Evolutionary conservation across 1,140 invertebrate species (phyloP), one percentile per base, ranked within the genome.

Genomic region (Diorhabda carinulata): DNA sequence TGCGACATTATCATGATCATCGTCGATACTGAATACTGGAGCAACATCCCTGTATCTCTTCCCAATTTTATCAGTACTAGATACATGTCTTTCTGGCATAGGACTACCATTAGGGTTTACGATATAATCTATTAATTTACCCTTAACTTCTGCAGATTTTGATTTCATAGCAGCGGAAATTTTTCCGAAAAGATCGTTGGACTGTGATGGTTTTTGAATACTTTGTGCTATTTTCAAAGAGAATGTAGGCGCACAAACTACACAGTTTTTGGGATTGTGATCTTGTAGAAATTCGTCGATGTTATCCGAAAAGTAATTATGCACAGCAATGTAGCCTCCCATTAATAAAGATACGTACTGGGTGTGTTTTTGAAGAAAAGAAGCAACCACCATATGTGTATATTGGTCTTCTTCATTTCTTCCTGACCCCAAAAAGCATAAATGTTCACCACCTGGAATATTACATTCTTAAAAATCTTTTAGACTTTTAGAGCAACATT

Each of bases 331-430:
- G 85, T 97, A 99, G 7, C 97, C 97, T 70, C 95, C 96, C 73
- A 91, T 90, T 6, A 98, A 87, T 82, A 98, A 88, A 67, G 94
- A 96, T 43, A 99, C 93, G 82, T 95, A 97, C 72, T 92, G 89
- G 0, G 92, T 94, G 78, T 96, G 93, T 80, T 94, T 93, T 82
- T 98, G 96, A 52, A 99, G 85, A 83, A 99, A 99, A 68, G 95
- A 95, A 5, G 97, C 95, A 6, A 99, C 93, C 43, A 98, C 96
- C 98, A 99, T 99, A 78, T 98, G 92, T 3, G 97, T 95, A 81
- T 97, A 97, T 78, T 93, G 93, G 81, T 99, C 97, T 83, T 98
- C 96, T 79, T 98, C 95, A 76, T 94, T 91, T 45, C 94, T 87
- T 4, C 97, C 97, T 75, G 95, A 97, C 62, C 98, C 98, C 74